Evolutionary conservation across 2,113 vertebrate genomes (phyloP).

Genomic region (Pyxicephalus adspersus): DNA sequence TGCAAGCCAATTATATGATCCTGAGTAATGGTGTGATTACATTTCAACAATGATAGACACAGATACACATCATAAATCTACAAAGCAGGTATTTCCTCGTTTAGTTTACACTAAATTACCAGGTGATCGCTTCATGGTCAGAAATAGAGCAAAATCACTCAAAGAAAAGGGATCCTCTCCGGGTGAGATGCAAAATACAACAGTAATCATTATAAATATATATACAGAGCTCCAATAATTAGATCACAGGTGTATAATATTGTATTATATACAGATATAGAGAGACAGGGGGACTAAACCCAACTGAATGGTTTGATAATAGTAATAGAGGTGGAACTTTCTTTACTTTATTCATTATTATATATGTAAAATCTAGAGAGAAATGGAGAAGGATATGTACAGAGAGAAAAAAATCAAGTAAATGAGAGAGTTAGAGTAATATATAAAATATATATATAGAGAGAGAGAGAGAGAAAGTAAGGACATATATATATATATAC

Average conservation of each 20-base stretch:
- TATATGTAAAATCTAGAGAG: too few species aligned
- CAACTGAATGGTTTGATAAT: too few species aligned
- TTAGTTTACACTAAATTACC: background rate
- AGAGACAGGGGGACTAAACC: too few species aligned
- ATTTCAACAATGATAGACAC: slow-evolving; percentile 4
- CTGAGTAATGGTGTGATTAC: slow-evolving; percentile 27
- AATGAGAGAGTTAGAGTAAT: too few species aligned
- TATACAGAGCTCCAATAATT: too few species aligned
- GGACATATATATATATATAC: background rate
- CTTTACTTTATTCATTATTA: too few species aligned
- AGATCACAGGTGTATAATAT: too few species aligned
- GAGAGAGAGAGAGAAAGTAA: too few species aligned
- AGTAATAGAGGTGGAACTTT: too few species aligned
- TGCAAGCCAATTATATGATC: slow-evolving; percentile 39
- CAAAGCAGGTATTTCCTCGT: background rate
- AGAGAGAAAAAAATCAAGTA: too few species aligned
- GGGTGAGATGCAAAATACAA: background rate
- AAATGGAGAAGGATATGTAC: too few species aligned
- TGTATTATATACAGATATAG: background rate
- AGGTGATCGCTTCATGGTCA: background rate
- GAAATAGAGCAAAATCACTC: background rate
- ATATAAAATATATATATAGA: too few species aligned
- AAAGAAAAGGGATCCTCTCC: background rate
- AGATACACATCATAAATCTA: slow-evolving; percentile 12
- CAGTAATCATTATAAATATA: background rate